These are phyloP conservation scores for Calidris pygmaea DNA, from an alignment of 2,113 vertebrate genomes.

Conservation along the genomic window DNA sequence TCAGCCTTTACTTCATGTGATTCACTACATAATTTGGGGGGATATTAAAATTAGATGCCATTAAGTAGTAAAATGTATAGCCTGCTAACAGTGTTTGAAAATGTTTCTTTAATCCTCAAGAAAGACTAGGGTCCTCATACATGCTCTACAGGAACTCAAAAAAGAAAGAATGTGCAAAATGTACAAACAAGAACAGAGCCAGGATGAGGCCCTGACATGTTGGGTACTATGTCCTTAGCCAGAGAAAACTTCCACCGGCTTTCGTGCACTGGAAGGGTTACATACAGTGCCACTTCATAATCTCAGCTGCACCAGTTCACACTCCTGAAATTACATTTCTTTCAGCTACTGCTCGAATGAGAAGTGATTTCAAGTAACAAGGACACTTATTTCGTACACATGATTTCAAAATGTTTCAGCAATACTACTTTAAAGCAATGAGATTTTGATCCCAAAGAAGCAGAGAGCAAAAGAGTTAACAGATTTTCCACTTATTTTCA, in stretches of 20 bases:
- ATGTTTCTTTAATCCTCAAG: background rate
- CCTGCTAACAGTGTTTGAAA: background rate
- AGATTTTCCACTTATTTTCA: conserved; percentile 2
- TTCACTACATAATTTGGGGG: background rate
- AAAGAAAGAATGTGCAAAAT: background rate
- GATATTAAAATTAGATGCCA: background rate
- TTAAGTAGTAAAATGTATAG: background rate
- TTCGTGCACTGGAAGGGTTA: background rate
- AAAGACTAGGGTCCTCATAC: background rate
- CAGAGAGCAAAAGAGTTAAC: background rate
- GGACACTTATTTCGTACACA: background rate
- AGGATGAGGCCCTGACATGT: background rate
- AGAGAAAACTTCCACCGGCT: background rate
- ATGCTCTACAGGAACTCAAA: background rate
- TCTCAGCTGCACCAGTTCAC: background rate
- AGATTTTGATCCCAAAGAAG: background rate
- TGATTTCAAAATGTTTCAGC: background rate
- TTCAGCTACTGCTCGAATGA: background rate
- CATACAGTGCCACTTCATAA: background rate
- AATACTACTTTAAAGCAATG: background rate
- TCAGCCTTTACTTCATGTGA: background rate
- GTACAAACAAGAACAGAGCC: background rate
- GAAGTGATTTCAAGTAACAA: background rate
- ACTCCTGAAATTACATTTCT: background rate
- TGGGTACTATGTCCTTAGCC: background rate